Percentiles rank a stretch among this genome's conserved stretches.
Conservation (phyloP, 2,797 vertebrate species). For the Aeoliscus strigatus region DNA sequence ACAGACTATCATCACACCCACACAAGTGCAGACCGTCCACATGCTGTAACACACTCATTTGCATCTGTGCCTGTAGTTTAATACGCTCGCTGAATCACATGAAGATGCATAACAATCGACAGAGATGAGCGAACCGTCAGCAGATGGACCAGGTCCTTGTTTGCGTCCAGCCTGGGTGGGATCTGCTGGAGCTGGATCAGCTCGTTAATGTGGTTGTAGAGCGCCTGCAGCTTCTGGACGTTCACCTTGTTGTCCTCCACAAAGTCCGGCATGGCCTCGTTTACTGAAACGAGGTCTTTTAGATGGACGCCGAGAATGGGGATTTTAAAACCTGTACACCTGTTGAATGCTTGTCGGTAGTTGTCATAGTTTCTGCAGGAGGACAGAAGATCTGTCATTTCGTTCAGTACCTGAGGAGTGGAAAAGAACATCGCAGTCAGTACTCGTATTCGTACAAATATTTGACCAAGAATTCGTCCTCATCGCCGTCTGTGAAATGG, state of each 20-base stretch:
- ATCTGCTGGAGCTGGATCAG: constrained; percentile 90
- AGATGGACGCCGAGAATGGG: constrained; percentile 94
- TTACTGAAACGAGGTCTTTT: constrained; percentile 90
- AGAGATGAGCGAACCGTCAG: constrained; percentile 77
- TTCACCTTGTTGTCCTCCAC: constrained; percentile 90
- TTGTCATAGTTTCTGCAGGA: constrained; percentile 93
- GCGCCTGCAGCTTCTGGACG: constrained; percentile 86
- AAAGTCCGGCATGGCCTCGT: constrained; percentile 91
- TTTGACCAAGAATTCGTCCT: no score
- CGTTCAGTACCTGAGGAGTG: constrained; percentile 81
- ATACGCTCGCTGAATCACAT: constrained; percentile 36
- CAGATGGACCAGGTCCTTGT: constrained; percentile 94
- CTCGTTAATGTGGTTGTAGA: constrained; percentile 91
- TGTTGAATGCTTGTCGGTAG: constrained; percentile 86
- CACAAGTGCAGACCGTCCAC: constrained; percentile 45
- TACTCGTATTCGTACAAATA: no score
- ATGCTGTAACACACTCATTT: constrained; percentile 54
- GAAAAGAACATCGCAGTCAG: neutral
- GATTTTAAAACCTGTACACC: constrained; percentile 87
- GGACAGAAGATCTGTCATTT: constrained; percentile 94
- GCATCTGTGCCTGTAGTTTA: constrained; percentile 43
- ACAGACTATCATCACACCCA: constrained; percentile 65
- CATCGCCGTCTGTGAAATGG: neutral
- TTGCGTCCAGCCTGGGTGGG: constrained; percentile 85
- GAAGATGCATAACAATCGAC: constrained; percentile 11